These are phyloP conservation scores for Patella vulgata DNA, from an alignment of 1,140 invertebrate species.

Conservation along the genomic window DNA sequence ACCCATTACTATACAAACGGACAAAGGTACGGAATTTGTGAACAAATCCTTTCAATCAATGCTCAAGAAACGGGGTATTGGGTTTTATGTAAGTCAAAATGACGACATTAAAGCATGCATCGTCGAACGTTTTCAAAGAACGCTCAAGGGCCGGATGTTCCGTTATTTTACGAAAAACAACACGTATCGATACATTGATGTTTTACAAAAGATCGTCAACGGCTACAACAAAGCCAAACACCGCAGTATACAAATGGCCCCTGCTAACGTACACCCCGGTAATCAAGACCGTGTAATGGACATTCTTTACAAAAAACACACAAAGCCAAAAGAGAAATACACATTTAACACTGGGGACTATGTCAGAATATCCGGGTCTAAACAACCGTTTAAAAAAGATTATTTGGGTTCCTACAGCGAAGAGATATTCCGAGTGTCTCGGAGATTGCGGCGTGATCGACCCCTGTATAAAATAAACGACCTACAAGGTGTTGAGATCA, in stretches of 20 bases:
- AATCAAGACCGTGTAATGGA: constrained; percentile 15
- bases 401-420: no score
- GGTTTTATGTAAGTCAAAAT: constrained; percentile 35
- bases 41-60: constrained; percentile 23
- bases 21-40: constrained; percentile 23
- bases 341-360: no score
- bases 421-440: no score
- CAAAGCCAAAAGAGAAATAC: no score
- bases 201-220: constrained; percentile 57
- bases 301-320: constrained; percentile 1
- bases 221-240: constrained; percentile 67
- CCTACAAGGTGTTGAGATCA: no score
- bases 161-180: constrained; percentile 65
- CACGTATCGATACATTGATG: constrained; percentile 62
- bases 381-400: no score
- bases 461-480: no score
- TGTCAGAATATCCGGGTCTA: no score
- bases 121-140: constrained; percentile 68
- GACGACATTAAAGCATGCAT: constrained; percentile 66
- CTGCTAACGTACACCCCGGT: constrained; percentile 38
- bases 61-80: constrained; percentile 9
- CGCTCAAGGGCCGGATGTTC: constrained; percentile 67
- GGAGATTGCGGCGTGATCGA: no score
- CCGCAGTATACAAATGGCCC: constrained; percentile 62
- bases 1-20: constrained; percentile 13